Conservation (phyloP, 2,113 vertebrate genomes). For the Triplophysa dalaica region DNA sequence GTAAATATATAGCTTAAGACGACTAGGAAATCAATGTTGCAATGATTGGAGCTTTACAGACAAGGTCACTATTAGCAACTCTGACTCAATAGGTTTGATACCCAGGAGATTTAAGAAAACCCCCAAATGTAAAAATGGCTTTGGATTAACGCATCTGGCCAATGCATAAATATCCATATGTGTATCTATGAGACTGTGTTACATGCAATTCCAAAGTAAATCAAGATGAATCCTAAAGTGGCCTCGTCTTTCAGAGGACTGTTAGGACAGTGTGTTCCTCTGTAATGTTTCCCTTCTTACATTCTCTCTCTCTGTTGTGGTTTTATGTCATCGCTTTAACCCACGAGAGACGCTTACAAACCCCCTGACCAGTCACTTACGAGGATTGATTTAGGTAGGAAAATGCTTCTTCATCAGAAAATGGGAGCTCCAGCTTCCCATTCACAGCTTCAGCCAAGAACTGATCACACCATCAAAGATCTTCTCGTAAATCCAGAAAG, state of each 20-base stretch:
- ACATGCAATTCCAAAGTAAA: neutral
- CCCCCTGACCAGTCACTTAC: conserved; percentile 9
- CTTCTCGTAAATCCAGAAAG: conserved; percentile 15
- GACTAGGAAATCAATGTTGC: too few species aligned
- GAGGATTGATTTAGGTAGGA: conserved; percentile 14
- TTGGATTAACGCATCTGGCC: too few species aligned
- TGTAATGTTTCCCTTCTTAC: conserved; percentile 26
- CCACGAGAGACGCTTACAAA: conserved; percentile 57
- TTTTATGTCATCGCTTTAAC: conserved; percentile 44
- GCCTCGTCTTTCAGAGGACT: conserved; percentile 52
- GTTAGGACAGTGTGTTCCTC: conserved; percentile 57
- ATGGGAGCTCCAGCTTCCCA: conserved; percentile 19
- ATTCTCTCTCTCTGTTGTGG: neutral
- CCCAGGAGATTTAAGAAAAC: too few species aligned
- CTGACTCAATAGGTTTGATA: too few species aligned
- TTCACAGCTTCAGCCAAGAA: conserved; percentile 29
- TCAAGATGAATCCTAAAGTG: neutral
- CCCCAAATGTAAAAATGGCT: too few species aligned
- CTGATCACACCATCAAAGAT: conserved; percentile 28
- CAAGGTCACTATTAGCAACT: too few species aligned
- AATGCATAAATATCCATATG: too few species aligned
- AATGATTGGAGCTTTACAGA: too few species aligned
- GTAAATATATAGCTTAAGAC: too few species aligned
- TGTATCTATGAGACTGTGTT: neutral
- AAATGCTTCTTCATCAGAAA: conserved; percentile 33